These are phyloP conservation scores for Drosophila miranda DNA, from an alignment of 1,140 invertebrate genomes.

Conservation along the genomic window DNA sequence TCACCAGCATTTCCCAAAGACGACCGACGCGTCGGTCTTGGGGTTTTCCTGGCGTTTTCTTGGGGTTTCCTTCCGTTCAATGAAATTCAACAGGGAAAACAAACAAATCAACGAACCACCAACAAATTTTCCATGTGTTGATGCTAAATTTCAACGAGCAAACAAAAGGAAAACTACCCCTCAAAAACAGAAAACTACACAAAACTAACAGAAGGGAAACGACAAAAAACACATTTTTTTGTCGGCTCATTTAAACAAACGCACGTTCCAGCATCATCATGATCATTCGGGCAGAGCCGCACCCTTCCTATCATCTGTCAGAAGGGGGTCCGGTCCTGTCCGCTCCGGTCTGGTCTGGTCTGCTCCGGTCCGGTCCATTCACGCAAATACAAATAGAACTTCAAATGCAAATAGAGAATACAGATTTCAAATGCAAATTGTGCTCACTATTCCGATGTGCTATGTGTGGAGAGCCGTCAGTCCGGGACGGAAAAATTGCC, in stretches of 20 bases:
- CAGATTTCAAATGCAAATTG: constrained; percentile 57
- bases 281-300: constrained; percentile 27
- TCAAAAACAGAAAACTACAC: constrained; percentile 33
- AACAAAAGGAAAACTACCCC: constrained; percentile 46
- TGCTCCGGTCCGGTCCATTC: constrained; percentile 37
- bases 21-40: background rate
- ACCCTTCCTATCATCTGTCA: constrained; percentile 37
- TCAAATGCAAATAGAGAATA: constrained; percentile 50
- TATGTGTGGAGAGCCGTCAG: constrained; percentile 3
- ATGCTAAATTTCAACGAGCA: constrained; percentile 60
- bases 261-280: constrained; percentile 48
- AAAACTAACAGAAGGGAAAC: constrained; percentile 45
- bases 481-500: constrained; percentile 19
- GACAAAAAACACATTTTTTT: constrained; percentile 45
- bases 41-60: background rate
- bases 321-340: constrained; percentile 13
- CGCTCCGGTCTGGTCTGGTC: too few relatives aligned
- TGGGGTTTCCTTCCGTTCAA: constrained; percentile 33
- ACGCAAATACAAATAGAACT: constrained; percentile 47
- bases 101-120: constrained; percentile 43
- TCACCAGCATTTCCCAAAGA: constrained; percentile 40
- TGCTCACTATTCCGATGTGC: constrained; percentile 51
- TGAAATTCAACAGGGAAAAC: constrained; percentile 47
- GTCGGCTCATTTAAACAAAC: constrained; percentile 66
- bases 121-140: constrained; percentile 63